Evolutionary conservation across 2,888 invertebrate genomes (phyloP), one percentile per base, ranked within the genome.

Genomic region (Melipona beecheii): DNA sequence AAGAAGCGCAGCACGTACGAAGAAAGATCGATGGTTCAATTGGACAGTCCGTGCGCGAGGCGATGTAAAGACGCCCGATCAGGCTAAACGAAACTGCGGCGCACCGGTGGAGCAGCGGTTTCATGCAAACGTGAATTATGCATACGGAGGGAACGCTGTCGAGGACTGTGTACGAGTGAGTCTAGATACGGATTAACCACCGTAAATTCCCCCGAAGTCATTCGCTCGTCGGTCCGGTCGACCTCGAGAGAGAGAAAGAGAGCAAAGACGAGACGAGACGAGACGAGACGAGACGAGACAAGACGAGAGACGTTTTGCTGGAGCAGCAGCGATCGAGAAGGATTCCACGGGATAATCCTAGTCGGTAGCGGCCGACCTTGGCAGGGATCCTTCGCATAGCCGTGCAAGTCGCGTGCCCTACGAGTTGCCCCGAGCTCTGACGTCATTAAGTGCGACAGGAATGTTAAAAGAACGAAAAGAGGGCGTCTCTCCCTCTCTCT

Each of bases 321-420:
- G 80, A 71, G 4, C 19, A 64, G 65, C 70, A 64, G 82, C 86
- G 50, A 89, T 88, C 85, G 83, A 86, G 85, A 80, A 90, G 85
- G 83, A 90, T 87, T 89, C 86, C 86, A 83, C 68, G 81, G 85
- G 83, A 91, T 89, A 90, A 90, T 86, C 84, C 85, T 84, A 87
- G 82, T 81, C 84, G 76, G 81, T 87, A 84, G 86, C 73, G 52
- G 73, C 78, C 83, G 87, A 85, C 89, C 91, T 87, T 88, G 89
- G 78, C 72, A 82, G 78, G 83, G 81, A 81, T 84, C 81, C 76
- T 83, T 81, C 80, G 79, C 75, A 71, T 60, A 66, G 76, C 60
- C 77, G 74, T 62, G 81, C 81, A 69, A 85, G 89, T 90, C 91
- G 88, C 90, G 90, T 91, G 91, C 88, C 90, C 87, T 89, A 87